Base-by-base conservation (phyloP, 2,797 vertebrate genomes). In the Cottoperca gobio region DNA sequence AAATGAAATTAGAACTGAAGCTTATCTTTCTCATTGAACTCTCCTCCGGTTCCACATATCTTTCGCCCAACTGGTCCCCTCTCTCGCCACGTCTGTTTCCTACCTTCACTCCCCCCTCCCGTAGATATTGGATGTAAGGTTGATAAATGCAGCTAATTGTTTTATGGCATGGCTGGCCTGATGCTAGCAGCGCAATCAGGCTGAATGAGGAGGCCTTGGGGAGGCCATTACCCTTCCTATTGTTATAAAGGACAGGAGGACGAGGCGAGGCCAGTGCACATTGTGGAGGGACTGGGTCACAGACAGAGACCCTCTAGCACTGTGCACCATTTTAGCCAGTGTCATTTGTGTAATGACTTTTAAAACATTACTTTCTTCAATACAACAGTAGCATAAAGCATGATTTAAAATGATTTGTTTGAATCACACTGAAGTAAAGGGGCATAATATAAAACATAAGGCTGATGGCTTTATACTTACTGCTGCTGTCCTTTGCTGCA, bases 131-230 rank as follows among this genome's bases (percentile, higher is more conserved):
- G 89, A 92, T 90, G 91, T 90, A 90, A 90, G 89, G 89, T 94
- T 96, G 95, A 95, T 95, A 93, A 95, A 95, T 95, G 91, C 92
- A 94, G 91, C 94, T 95, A 95, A 95, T 95, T 95, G 95, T 95
- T 94, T 94, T 93, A 94, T 92, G 88, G 93, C 92, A 88, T 75
- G 90, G 91, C 88, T 87, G 92, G 92, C 85, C 90, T 91, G 91
- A 93, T 92, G 92, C 92, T 91, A 88, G 91, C 91, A 92, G 94
- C 76, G 81, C 94, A 94, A 94, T 95, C 91, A 94, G 91, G 82
- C 85, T 94, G 94, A 95, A 94, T 94, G 90, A 93, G 88, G 90
- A 89, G 93, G 93, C 93, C 93, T 93, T 91, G 91, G 94, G 94
- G 93, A 95, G 84, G 85, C 93, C 92, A 96, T 96, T 96, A 95